These are phyloP conservation scores for Aspidapion aeneum DNA, from an alignment of 2,888 invertebrate genomes.

Conservation along the genomic window DNA sequence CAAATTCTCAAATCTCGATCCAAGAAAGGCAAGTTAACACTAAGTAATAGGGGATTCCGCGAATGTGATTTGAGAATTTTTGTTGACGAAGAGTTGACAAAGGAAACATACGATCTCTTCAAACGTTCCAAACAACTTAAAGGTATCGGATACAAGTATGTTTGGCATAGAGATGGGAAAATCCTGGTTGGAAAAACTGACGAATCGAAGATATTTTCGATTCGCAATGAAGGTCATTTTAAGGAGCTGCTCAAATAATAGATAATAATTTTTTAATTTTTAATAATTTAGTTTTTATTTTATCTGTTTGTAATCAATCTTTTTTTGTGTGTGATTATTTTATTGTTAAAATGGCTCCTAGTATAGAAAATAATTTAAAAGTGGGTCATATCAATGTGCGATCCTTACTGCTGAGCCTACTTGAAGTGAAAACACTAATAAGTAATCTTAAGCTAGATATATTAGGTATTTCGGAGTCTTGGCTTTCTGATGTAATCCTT, in stretches of 20 bases:
- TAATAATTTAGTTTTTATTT: no score
- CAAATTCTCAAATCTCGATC: slow-evolving; percentile 4
- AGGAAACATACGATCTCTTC: background rate
- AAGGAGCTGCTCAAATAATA: background rate
- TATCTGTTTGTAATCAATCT: background rate
- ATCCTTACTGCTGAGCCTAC: no score
- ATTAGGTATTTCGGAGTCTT: background rate
- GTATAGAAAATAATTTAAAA: background rate
- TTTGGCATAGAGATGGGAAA: background rate
- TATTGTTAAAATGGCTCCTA: background rate
- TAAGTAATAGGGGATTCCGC: background rate
- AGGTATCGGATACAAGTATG: background rate
- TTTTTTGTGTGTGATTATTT: background rate
- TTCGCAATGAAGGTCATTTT: background rate
- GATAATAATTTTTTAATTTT: background rate
- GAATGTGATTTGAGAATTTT: background rate
- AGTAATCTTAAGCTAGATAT: background rate
- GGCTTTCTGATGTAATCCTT: background rate
- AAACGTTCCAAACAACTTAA: slow-evolving; percentile 1
- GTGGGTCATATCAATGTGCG: background rate
- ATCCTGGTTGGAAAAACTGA: background rate
- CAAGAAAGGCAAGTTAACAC: slow-evolving; percentile 1
- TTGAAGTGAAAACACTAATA: background rate
- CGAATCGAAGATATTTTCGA: background rate
- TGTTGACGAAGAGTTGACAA: background rate